Evolutionary conservation across 2,888 invertebrate species (phyloP).

Genomic region (Epiblema foenella): DNA sequence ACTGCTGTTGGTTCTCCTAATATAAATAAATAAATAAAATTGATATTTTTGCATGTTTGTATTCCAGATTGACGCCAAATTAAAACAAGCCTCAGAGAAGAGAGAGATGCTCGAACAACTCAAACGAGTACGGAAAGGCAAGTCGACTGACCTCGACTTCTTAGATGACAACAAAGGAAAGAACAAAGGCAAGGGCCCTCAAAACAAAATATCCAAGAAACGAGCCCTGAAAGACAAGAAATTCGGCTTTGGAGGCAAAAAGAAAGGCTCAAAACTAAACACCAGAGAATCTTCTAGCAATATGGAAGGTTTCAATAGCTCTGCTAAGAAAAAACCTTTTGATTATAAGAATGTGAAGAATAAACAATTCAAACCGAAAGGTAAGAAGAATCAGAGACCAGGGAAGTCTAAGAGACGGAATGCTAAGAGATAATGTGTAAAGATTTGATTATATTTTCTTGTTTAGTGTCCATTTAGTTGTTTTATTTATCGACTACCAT

Average conservation of each 20-base stretch:
- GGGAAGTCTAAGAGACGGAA: conserved; percentile 83
- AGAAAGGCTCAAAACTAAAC: conserved; percentile 94
- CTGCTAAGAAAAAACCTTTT: conserved; percentile 68
- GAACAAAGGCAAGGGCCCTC: conserved; percentile 58
- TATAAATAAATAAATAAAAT: too few relatives aligned
- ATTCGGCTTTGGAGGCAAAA: conserved; percentile 98
- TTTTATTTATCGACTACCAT: neutral
- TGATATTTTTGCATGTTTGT: neutral
- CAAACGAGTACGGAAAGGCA: conserved; percentile 96
- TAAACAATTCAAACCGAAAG: conserved; percentile 71
- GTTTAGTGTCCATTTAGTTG: conserved; percentile 14
- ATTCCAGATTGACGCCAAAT: conserved; percentile 90
- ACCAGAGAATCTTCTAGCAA: conserved; percentile 91
- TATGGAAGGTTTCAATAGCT: conserved; percentile 85
- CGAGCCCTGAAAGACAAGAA: conserved; percentile 91
- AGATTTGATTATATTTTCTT: conserved; percentile 34
- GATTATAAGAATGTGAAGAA: conserved; percentile 76
- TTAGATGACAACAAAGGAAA: conserved; percentile 86
- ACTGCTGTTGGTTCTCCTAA: too few relatives aligned
- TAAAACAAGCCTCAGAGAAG: conserved; percentile 95
- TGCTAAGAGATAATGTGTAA: conserved; percentile 63
- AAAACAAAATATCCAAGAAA: conserved; percentile 73
- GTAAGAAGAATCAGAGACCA: conserved; percentile 78
- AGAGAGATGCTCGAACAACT: conserved; percentile 96
- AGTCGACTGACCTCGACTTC: conserved; percentile 91